A percentile compares a stretch with the other conserved stretches of the same genome.
Conservation (phyloP, 1,140 invertebrate genomes). For the Cherax destructor region DNA sequence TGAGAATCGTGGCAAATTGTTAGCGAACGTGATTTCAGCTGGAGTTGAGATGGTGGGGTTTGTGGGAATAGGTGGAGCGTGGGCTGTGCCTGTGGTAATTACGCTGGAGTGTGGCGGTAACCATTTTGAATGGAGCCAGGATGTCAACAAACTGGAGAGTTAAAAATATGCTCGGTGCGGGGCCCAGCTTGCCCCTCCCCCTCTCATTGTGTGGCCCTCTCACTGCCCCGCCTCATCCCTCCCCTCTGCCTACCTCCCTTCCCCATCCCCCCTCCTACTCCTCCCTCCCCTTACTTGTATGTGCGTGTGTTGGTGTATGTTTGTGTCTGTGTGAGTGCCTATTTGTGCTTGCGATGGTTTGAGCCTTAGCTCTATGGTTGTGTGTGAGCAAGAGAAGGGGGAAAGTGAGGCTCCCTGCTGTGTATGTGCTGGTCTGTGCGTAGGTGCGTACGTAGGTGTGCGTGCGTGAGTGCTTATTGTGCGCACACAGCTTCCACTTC, state of each 20-base stretch:
- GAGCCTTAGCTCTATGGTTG: neutral
- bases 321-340: neutral
- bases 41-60: neutral
- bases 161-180: slow-evolving; percentile 44
- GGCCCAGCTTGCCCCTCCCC: neutral
- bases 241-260: no score
- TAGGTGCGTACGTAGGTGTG: neutral
- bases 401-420: neutral
- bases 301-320: no score
- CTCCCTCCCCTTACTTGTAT: no score
- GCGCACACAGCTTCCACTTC: no score
- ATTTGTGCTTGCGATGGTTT: neutral
- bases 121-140: slow-evolving; percentile 29
- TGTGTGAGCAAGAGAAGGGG: neutral
- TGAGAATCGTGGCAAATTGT: neutral
- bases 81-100: neutral
- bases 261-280: no score
- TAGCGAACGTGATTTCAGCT: neutral
- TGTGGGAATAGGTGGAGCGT: neutral
- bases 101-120: neutral
- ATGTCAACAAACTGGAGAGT: slow-evolving; percentile 35
- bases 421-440: neutral
- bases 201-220: slow-evolving; percentile 21
- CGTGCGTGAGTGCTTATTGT: neutral
- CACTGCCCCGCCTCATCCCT: neutral